Evolutionary conservation across 2,888 invertebrate species (phyloP).

Genomic region (Andrena praecox): DNA sequence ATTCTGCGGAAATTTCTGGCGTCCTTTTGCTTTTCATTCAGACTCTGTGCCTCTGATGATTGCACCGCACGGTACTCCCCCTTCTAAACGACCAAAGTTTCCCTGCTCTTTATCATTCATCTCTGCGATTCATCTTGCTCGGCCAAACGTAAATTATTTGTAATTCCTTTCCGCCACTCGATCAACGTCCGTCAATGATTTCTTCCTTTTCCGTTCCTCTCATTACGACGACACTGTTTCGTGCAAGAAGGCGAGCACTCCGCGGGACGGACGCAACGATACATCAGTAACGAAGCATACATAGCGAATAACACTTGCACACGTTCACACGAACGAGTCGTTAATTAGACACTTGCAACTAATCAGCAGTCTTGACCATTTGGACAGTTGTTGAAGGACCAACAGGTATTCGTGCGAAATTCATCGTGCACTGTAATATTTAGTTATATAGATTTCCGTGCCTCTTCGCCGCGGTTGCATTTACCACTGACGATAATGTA

Average conservation of each 20-base stretch:
- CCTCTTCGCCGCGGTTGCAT: neutral
- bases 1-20: constrained; percentile 56
- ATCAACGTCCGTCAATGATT: constrained; percentile 16
- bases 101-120: constrained; percentile 27
- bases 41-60: constrained; percentile 49
- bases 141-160: constrained; percentile 60
- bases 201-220: neutral
- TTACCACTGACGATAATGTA: constrained; percentile 66
- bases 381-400: neutral
- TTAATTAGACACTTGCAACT: no score
- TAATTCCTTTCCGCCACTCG: constrained; percentile 1
- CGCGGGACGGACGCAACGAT: no score
- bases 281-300: no score
- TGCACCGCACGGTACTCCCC: constrained; percentile 35
- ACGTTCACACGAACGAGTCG: no score
- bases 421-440: constrained; percentile 53
- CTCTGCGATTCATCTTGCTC: constrained; percentile 43
- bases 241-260: no score
- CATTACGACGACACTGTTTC: no score
- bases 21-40: constrained; percentile 59
- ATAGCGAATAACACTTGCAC: no score
- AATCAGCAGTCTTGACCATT: neutral
- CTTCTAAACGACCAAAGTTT: constrained; percentile 60
- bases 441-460: constrained; percentile 59
- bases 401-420: constrained; percentile 33